Evolutionary conservation across 2,888 invertebrate species (phyloP).

Genomic region (Lepidochitona cinerea): DNA sequence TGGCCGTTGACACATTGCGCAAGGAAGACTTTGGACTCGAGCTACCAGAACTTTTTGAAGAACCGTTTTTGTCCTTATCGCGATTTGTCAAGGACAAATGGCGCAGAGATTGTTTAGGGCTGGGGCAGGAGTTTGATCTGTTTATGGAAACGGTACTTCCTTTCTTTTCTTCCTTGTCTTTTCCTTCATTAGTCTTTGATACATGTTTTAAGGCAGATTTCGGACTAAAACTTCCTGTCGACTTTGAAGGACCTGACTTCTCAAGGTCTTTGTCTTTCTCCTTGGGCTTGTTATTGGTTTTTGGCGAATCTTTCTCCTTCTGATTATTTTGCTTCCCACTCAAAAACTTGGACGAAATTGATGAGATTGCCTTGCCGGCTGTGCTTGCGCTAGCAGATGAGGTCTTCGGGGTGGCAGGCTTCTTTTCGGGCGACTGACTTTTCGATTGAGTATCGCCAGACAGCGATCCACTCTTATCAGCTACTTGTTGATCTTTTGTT

Average conservation of each 20-base stretch:
- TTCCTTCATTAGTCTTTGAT: background rate
- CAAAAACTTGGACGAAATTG: background rate
- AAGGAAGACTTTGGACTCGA: background rate
- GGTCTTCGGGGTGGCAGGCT: background rate
- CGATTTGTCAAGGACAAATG: background rate
- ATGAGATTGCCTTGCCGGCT: background rate
- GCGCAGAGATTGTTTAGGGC: background rate
- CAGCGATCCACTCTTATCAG: background rate
- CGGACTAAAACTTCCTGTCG: background rate
- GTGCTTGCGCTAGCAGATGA: background rate
- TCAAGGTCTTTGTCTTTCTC: background rate
- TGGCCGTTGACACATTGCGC: background rate
- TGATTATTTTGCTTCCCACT: background rate
- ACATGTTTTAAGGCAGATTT: background rate
- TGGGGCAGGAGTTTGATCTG: background rate
- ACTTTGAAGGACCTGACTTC: background rate
- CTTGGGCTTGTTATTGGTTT: constrained; percentile 16
- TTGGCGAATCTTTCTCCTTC: background rate
- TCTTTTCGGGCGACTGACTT: constrained; percentile 5
- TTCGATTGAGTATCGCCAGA: background rate
- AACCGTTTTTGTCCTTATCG: background rate
- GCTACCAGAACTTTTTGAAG: background rate
- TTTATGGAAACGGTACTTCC: constrained; percentile 4
- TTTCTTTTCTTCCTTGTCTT: constrained; percentile 17
- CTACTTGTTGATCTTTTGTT: constrained; percentile 2